A percentile compares a stretch with the other conserved stretches of the same genome.
These are phyloP conservation scores for Polydrusus cervinus DNA, from an alignment of 2,888 invertebrate genomes.

Conservation along the genomic window DNA sequence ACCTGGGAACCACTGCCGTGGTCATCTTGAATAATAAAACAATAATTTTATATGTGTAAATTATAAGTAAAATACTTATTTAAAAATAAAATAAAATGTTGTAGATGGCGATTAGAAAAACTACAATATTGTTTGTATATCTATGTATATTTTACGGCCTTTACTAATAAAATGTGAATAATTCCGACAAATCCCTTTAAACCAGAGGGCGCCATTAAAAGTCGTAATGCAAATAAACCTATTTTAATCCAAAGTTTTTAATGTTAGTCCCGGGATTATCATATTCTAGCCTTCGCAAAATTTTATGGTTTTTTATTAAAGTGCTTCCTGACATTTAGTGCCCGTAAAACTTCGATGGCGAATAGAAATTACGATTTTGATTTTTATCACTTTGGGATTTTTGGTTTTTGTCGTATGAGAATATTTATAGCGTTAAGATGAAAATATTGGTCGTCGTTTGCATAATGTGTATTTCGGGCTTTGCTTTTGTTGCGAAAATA, in stretches of 20 bases:
- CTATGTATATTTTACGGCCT: background rate
- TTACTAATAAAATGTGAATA: background rate
- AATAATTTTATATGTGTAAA: too few relatives aligned
- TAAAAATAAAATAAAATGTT: too few relatives aligned
- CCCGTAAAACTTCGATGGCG: constrained; percentile 29
- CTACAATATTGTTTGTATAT: too few relatives aligned
- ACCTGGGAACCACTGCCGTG: too few relatives aligned
- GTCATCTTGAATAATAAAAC: too few relatives aligned
- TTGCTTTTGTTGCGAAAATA: background rate
- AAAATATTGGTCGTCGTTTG: constrained; percentile 27
- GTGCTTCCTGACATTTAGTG: constrained; percentile 31
- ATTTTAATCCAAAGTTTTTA: constrained; percentile 7
- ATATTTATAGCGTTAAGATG: constrained; percentile 22
- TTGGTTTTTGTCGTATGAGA: constrained; percentile 24
- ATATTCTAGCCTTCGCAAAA: constrained; percentile 7
- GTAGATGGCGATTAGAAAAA: too few relatives aligned
- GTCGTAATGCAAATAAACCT: constrained; percentile 7
- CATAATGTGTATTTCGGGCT: constrained; percentile 12
- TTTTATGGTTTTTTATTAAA: constrained; percentile 43
- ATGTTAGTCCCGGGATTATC: constrained; percentile 29
- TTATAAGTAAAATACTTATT: too few relatives aligned
- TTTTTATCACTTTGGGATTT: constrained; percentile 36
- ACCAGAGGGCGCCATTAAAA: background rate
- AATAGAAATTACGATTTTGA: constrained; percentile 48
- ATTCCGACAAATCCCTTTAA: background rate